Conservation (phyloP, 1,140 invertebrate species). For the Scaptodrosophila lebanonensis region DNA sequence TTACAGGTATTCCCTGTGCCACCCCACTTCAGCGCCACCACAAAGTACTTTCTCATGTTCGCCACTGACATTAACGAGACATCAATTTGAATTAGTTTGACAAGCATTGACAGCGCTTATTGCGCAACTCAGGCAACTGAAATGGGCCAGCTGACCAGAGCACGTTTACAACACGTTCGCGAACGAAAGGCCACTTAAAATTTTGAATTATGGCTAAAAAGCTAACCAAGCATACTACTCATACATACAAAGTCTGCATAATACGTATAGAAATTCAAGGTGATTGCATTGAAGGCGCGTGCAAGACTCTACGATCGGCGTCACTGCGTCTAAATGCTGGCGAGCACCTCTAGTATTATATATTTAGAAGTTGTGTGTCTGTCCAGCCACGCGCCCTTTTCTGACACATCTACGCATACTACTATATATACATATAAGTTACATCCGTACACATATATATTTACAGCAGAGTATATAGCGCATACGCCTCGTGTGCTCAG, state of each 20-base stretch:
- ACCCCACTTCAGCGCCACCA: too few relatives aligned
- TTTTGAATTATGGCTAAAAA: slow-evolving; percentile 9
- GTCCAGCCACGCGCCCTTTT: too few relatives aligned
- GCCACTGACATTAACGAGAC: slow-evolving; percentile 53
- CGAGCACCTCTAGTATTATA: not conserved
- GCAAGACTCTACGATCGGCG: too few relatives aligned
- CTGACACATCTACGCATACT: too few relatives aligned
- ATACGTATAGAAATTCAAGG: too few relatives aligned
- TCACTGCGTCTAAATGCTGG: slow-evolving; percentile 10
- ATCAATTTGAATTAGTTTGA: slow-evolving; percentile 68
- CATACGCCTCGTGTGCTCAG: slow-evolving; percentile 27
- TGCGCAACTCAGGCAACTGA: slow-evolving; percentile 20
- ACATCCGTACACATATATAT: too few relatives aligned
- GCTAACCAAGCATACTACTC: too few relatives aligned
- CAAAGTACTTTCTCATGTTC: slow-evolving; percentile 10
- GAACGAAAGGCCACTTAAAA: not conserved
- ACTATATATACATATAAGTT: too few relatives aligned
- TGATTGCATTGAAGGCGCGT: not conserved
- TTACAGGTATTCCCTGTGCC: too few relatives aligned
- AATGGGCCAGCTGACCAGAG: slow-evolving; percentile 2
- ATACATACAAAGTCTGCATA: too few relatives aligned
- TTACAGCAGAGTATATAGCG: too few relatives aligned
- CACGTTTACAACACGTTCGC: slow-evolving; percentile 33
- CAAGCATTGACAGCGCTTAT: slow-evolving; percentile 55
- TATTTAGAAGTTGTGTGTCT: too few relatives aligned